Evolutionary conservation across 2,888 invertebrate species (phyloP).

Genomic region (Drosophila emarginata): DNA sequence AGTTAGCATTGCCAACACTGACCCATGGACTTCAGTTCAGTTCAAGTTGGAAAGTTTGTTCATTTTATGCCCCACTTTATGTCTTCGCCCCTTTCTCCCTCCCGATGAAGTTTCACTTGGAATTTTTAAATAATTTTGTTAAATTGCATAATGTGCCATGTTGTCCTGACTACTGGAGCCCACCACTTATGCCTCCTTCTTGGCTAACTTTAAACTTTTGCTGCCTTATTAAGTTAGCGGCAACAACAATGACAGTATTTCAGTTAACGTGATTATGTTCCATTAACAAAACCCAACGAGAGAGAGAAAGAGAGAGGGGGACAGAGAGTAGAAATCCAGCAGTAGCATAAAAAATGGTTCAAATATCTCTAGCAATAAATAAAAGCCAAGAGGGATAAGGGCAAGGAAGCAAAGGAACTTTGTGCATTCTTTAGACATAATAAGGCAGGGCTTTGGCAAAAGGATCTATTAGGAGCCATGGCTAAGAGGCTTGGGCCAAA

Average conservation of each 20-base stretch:
- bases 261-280: slow-evolving; percentile 69
- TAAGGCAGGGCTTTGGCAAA: slow-evolving; percentile 61
- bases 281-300: slow-evolving; percentile 47
- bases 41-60: slow-evolving; percentile 54
- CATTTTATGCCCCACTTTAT: slow-evolving; percentile 33
- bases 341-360: slow-evolving; percentile 11
- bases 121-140: slow-evolving; percentile 73
- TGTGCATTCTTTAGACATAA: slow-evolving; percentile 52
- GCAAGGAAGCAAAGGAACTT: neutral
- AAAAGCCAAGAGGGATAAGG: slow-evolving; percentile 6
- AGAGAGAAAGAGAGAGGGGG: neutral
- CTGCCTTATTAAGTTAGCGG: slow-evolving; percentile 69
- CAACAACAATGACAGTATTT: slow-evolving; percentile 53
- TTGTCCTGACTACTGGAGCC: slow-evolving; percentile 30
- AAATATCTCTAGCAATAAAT: slow-evolving; percentile 60
- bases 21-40: slow-evolving; percentile 51
- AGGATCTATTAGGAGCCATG: slow-evolving; percentile 57
- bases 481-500: slow-evolving; percentile 37
- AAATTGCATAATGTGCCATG: slow-evolving; percentile 73
- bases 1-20: slow-evolving; percentile 69
- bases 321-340: neutral
- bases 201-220: slow-evolving; percentile 47
- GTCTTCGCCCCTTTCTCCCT: too few relatives aligned
- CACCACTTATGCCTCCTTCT: neutral
- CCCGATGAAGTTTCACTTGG: slow-evolving; percentile 54